Base-by-base conservation (phyloP, 2,888 invertebrate genomes). In the Subacronicta megacephala region DNA sequence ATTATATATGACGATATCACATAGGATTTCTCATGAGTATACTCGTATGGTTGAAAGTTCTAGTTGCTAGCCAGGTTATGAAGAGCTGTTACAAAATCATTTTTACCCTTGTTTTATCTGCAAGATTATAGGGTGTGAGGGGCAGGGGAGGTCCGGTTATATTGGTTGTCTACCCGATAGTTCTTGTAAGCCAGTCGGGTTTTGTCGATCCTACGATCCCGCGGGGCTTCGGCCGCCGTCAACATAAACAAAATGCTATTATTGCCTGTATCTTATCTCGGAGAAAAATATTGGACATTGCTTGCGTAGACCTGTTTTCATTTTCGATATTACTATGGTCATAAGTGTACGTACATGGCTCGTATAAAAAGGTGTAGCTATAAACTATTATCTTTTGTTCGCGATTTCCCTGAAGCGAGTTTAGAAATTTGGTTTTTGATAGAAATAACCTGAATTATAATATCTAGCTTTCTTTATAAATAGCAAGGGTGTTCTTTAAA, bases 161-260 rank as follows among this genome's bases (percentile, higher is more conserved):
- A 54, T 81, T 80, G 86, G 71, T 67, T 52, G 63, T 61, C 62
- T 80, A 80, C 69, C 68, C 80, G 79, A 88, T 88, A 85, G 88
- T 65, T 67, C 58, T 72, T 69, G 77, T 69, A 71, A 72, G 61
- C 68, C 66, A 65, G 62, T 63, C 54, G 56, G 51, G 76, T 54
- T 72, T 69, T 60, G 68, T 58, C 61, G 57, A 75, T 68, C 60
- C 64, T 38, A 46, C 58, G 49, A 65, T 85, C 87, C 85, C 88
- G 72, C 72, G 83, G 80, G 89, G 79, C 78, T 78, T 68, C 78
- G 81, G 82, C 87, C 86, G 87, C 82, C 87, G 88, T 90, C 90
- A 87, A 91, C 88, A 89, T 90, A 92, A 93, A 91, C 91, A 91
- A 90, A 90, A 90, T 84, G 81, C 81, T 85, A 88, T 90, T 87